Evolutionary conservation across 2,888 invertebrate genomes (phyloP), one percentile per base, ranked within the genome.

Genomic region (Idaea straminata): DNA sequence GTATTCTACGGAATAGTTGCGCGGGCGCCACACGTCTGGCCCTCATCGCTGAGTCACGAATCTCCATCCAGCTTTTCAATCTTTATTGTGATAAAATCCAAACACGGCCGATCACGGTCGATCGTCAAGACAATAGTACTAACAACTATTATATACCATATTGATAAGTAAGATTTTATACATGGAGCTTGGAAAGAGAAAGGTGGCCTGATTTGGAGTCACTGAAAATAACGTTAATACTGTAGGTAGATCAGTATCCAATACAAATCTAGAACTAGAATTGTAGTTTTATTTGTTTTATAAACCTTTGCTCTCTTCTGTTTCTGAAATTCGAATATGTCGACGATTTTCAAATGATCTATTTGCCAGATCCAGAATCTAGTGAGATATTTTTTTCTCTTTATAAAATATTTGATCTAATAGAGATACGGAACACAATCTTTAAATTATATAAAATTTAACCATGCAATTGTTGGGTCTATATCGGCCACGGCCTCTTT

Each of bases 401-500:
- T 25, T 25, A 3, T 10, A 7, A 47, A 4, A 47, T 10, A 6
- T 6, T 13, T 47, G 47, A 10, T 47, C 47, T 36, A 62, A 25
- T 38, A 35, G 38, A 63, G 16, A 15, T 66, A 66, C 69, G 69
- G 69, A 72, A 73, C 72, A 65, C 62, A 64, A 66, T 62, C 68
- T 63, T 66, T 70, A 72, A 74, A 74, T 72, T 71, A 72, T 72
- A 68, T 70, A 66, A 70, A 69, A 69, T 72, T 68, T 62, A 71
- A 71, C 71, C 74, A 62, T 7, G 71, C 72, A 73, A 77, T 77
- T 75, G 76, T 75, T 72, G 71, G 69, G 73, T 73, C 68, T 76
- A 82, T 79, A 78, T 81, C 72, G 81, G 81, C 77, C 81, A 80
- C 74, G 80, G 80, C 68, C 79, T 75, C 70, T 74, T 76, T 78